phyloP scores from a whole-genome alignment of 2,797 vertebrate species.

The Craterocephalus amniculus region DNA sequence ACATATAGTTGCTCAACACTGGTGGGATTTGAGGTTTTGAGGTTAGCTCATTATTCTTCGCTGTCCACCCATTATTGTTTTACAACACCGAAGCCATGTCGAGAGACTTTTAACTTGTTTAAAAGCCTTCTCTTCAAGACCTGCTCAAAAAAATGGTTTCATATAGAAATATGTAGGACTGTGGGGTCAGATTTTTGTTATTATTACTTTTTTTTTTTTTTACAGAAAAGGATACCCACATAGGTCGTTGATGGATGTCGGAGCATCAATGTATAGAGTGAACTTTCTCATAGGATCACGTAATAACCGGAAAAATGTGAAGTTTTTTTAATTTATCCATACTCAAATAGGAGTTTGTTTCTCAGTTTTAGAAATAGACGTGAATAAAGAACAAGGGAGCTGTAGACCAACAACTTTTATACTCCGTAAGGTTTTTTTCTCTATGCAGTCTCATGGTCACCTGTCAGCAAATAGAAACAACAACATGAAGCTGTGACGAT shows the following conservation, averaged over 20 bases:
- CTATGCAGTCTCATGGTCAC: background rate
- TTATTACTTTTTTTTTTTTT: background rate
- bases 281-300: background rate
- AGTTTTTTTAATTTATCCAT: background rate
- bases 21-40: background rate
- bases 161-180: constrained; percentile 21
- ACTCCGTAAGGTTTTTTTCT: background rate
- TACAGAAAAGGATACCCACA: background rate
- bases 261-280: background rate
- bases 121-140: constrained; percentile 3
- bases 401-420: background rate
- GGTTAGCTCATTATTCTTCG: constrained; percentile 3
- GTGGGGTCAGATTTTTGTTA: background rate
- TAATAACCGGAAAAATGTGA: background rate
- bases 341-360: background rate
- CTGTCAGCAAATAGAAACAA: background rate
- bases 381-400: background rate
- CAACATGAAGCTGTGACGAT: background rate
- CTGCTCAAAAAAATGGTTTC: background rate
- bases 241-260: background rate
- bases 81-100: constrained; percentile 1
- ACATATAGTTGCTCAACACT: background rate
- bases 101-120: constrained; percentile 16
- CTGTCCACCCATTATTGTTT: constrained; percentile 13
- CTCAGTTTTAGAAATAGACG: background rate